Evolutionary conservation across 1,140 invertebrate species (phyloP).

Genomic region (Rhynchophorus ferrugineus): DNA sequence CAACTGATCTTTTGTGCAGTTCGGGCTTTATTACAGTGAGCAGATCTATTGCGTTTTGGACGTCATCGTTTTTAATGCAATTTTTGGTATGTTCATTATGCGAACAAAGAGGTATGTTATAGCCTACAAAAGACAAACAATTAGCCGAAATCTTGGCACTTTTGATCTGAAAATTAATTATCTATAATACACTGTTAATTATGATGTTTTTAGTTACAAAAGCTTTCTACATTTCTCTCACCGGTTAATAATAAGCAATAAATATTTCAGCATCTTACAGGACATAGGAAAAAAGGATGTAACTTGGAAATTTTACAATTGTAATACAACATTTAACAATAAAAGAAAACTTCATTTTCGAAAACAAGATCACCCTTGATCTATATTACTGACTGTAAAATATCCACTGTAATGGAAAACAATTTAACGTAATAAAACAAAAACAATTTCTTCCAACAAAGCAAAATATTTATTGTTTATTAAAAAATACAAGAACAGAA

Average conservation of each 20-base stretch:
- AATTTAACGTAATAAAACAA: conserved; percentile 20
- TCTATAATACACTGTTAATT: too few relatives aligned
- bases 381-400: too few relatives aligned
- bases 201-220: too few relatives aligned
- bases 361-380: too few relatives aligned
- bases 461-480: conserved; percentile 38
- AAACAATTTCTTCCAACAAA: conserved; percentile 21
- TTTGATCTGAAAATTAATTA: too few relatives aligned
- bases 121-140: too few relatives aligned
- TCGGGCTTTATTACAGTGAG: conserved; percentile 52
- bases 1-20: conserved; percentile 47
- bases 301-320: too few relatives aligned
- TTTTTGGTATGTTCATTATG: conserved; percentile 47
- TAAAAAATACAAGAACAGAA: conserved; percentile 15
- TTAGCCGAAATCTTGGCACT: too few relatives aligned
- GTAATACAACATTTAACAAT: too few relatives aligned
- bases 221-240: conserved; percentile 9
- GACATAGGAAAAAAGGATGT: conserved; percentile 10
- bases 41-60: conserved; percentile 51
- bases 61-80: conserved; percentile 51
- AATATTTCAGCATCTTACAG: conserved; percentile 29
- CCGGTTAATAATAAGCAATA: conserved; percentile 33
- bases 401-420: background rate
- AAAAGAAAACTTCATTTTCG: too few relatives aligned
- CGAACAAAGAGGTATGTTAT: too few relatives aligned